These are phyloP conservation scores for Drosophila rufa DNA, from an alignment of 1,140 invertebrate species.

Conservation along the genomic window DNA sequence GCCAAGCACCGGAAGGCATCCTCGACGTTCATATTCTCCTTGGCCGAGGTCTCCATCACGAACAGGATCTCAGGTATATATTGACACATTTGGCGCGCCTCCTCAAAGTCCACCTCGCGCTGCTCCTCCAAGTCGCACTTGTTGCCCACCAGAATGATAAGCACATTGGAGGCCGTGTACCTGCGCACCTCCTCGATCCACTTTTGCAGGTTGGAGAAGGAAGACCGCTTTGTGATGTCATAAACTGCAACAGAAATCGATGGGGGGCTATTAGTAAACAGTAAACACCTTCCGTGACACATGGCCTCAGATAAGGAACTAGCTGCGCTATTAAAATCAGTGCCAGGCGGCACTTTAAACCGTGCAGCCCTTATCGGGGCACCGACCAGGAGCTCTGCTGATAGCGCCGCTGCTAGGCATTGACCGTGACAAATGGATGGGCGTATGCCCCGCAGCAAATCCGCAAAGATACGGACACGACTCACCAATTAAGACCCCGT, in stretches of 20 bases:
- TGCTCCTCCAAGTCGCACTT: constrained; percentile 94
- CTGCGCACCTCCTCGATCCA: constrained; percentile 98
- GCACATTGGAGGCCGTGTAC: constrained; percentile 96
- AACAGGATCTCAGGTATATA: constrained; percentile 93
- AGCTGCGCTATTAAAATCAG: constrained; percentile 58
- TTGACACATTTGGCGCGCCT: constrained; percentile 93
- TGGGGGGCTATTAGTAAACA: constrained; percentile 13
- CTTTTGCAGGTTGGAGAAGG: constrained; percentile 94
- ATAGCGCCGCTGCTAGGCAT: constrained; percentile 23
- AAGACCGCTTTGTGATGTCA: constrained; percentile 96
- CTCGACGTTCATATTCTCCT: constrained; percentile 97
- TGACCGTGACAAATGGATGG: constrained; percentile 53
- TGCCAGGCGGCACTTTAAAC: constrained; percentile 39
- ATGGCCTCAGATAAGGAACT: constrained; percentile 37
- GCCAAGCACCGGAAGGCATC: constrained; percentile 95
- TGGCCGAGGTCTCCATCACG: constrained; percentile 96
- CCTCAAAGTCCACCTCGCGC: constrained; percentile 93
- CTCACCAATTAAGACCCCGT: constrained; percentile 94
- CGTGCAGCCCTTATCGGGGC: constrained; percentile 46
- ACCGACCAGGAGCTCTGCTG: constrained; percentile 24
- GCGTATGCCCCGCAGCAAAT: constrained; percentile 36
- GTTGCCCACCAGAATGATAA: constrained; percentile 95
- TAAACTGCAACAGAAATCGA: constrained; percentile 88
- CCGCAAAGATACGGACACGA: constrained; percentile 80
- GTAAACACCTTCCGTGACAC: constrained; percentile 25